Conservation (phyloP, 2,113 vertebrate genomes). For the Origma solitaria region DNA sequence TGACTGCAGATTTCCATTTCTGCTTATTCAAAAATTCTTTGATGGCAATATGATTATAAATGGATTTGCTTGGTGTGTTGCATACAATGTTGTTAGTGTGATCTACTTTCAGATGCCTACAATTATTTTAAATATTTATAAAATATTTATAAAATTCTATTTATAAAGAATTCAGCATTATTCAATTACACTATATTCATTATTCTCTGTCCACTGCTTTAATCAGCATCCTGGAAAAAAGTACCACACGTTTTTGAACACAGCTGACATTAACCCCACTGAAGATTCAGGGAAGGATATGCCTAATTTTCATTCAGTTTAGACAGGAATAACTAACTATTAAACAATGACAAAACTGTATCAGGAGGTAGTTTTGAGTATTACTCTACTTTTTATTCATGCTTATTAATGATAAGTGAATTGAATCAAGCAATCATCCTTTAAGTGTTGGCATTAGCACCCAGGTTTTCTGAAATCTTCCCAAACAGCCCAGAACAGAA, state of each 20-base stretch:
- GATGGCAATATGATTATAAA: not conserved
- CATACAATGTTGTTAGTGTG: not conserved
- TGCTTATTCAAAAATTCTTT: not conserved
- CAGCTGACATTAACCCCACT: not conserved
- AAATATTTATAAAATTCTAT: too few species aligned
- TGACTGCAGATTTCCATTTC: not conserved
- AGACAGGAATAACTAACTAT: not conserved
- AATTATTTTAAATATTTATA: not conserved
- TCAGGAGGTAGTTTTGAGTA: not conserved
- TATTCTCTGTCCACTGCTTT: not conserved
- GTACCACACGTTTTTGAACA: not conserved
- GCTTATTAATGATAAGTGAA: not conserved
- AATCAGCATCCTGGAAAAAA: not conserved
- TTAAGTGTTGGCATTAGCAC: not conserved
- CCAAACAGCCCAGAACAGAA: not conserved
- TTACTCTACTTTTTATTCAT: not conserved
- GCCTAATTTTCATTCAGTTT: not conserved
- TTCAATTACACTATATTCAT: not conserved
- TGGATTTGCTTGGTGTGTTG: not conserved
- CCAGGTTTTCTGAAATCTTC: conserved; percentile 26
- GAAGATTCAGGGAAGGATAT: not conserved
- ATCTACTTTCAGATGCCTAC: not conserved
- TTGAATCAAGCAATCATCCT: not conserved
- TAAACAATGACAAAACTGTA: not conserved
- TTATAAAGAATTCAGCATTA: not conserved